Evolutionary conservation across 2,113 vertebrate species (phyloP).

Genomic region (Centrocercus urophasianus): DNA sequence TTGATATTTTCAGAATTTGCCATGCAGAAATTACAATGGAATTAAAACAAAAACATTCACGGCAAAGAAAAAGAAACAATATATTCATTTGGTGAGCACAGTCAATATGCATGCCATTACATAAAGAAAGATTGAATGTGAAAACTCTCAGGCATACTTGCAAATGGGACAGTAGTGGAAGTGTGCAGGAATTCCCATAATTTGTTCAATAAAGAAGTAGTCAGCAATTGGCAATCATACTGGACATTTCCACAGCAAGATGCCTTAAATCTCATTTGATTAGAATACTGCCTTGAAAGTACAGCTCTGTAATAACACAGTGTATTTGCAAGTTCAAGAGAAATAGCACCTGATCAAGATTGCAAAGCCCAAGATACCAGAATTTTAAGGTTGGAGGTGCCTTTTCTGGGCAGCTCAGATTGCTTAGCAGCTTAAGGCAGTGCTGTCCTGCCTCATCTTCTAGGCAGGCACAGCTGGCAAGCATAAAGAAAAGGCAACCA

Average conservation of each 20-base stretch:
- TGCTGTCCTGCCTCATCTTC: background rate
- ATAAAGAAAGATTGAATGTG: background rate
- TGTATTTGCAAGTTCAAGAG: background rate
- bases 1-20: background rate
- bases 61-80: background rate
- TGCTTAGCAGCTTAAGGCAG: rapidly evolving
- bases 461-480: background rate
- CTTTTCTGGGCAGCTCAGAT: background rate
- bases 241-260: background rate
- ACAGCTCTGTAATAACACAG: background rate
- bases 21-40: background rate
- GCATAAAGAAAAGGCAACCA: background rate
- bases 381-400: background rate
- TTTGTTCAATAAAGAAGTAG: background rate
- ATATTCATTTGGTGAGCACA: background rate
- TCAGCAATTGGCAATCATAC: background rate
- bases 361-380: background rate
- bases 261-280: background rate
- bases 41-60: background rate
- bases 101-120: background rate
- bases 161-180: background rate
- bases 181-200: background rate
- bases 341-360: background rate
- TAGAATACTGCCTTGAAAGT: background rate
- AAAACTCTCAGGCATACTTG: background rate